Evolutionary conservation across 2,113 vertebrate genomes (phyloP), one percentile per base, ranked within the genome.

Genomic region (Motacilla alba): DNA sequence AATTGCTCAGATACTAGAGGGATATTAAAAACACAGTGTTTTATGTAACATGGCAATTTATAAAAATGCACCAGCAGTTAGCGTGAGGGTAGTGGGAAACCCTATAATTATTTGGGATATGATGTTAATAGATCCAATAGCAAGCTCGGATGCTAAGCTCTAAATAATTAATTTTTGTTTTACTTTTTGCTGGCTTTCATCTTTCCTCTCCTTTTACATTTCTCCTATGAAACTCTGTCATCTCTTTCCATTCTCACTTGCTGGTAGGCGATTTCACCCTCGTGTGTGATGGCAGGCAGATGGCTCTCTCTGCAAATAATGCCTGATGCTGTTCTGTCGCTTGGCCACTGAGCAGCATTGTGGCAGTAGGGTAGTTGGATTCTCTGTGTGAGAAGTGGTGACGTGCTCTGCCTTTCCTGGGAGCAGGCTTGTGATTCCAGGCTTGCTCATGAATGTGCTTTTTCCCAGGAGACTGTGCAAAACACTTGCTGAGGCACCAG

Each of bases 291-390:
- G 87, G 79, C 95, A 93, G 87, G 93, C 93, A 96, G 83, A 87
- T 93, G 95, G 92, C 87, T 96, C 44, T 89, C 66, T 90, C 83
- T 67, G 84, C 82, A 66, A 63, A 39, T 90, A 94, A 74, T 93
- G 86, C 68, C 74, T 52, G 93, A 58, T 82, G 75, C 69, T 79
- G 59, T 89, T 94, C 58, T 96, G 81, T 96, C 81, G 47, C 68
- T 90, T 90, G 96, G 87, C 93, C 93, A 87, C 94, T 58, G 75
- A 68, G 66, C 53, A 89, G 89, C 77, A 82, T 70, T 88, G 92
- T n/a, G 90, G 87, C 81, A 89, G 81, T 95, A 96, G 96, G 94
- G 69, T 93, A 78, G 89, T 79, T 93, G 92, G 92, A 96, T 92
- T 96, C 1, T 6, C 37, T 56, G 43, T 72, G 53, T 87, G 82